These are phyloP conservation scores for Chaetura pelagica DNA, from an alignment of 2,113 vertebrate species.

Conservation along the genomic window DNA sequence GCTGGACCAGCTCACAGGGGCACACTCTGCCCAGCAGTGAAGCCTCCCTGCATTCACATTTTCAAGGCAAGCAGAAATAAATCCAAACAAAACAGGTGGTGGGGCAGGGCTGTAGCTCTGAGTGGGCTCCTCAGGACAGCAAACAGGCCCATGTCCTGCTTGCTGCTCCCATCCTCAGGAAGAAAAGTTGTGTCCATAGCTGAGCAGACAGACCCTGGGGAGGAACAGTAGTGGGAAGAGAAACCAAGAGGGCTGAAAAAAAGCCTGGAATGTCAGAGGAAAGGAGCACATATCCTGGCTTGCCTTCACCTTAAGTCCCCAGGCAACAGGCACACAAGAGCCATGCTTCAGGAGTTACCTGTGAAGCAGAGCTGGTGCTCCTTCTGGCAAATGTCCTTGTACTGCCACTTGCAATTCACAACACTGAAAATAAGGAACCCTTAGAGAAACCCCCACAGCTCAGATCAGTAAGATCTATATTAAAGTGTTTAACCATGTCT, in stretches of 20 bases:
- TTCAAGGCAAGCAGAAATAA: neutral
- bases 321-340: rapidly evolving
- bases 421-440: neutral
- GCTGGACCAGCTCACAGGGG: neutral
- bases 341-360: neutral
- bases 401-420: neutral
- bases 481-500: neutral
- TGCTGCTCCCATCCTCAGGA: neutral
- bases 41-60: neutral
- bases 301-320: neutral
- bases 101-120: neutral
- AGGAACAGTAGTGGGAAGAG: neutral
- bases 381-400: neutral
- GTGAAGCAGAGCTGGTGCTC: neutral
- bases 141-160: neutral
- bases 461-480: neutral
- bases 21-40: neutral
- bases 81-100: neutral
- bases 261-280: neutral
- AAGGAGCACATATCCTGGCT: neutral
- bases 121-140: neutral
- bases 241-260: neutral
- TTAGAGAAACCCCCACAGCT: neutral
- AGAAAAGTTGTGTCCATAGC: neutral
- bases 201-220: neutral